Evolutionary conservation across 2,888 invertebrate species (phyloP).

Genomic region (Sepiola atlantica): DNA sequence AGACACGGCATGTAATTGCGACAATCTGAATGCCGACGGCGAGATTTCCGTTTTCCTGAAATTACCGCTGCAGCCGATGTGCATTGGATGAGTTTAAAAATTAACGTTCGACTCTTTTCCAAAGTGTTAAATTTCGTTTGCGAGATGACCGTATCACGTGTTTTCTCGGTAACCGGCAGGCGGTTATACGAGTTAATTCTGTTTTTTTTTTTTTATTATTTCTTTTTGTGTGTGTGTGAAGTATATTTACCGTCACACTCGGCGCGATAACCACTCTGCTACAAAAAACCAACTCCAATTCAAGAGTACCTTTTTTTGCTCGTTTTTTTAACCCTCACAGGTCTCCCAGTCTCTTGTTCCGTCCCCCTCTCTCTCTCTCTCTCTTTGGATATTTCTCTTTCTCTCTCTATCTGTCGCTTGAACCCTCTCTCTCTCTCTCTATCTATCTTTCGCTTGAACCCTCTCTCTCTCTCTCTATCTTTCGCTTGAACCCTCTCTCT

Average conservation of each 20-base stretch:
- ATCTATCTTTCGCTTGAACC: too few relatives aligned
- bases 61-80: background rate
- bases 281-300: background rate
- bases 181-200: background rate
- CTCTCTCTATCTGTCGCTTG: background rate
- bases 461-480: too few relatives aligned
- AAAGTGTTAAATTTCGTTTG: background rate
- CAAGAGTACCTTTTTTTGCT: background rate
- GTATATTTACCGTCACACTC: background rate
- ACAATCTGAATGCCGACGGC: background rate
- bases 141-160: background rate
- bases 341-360: background rate
- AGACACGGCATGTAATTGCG: background rate
- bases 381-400: background rate
- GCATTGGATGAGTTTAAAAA: background rate
- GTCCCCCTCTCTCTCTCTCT: background rate
- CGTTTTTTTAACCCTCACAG: background rate
- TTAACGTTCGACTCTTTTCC: background rate
- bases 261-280: background rate
- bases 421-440: background rate
- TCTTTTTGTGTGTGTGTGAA: background rate
- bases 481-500: too few relatives aligned
- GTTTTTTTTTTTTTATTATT: too few relatives aligned
- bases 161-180: background rate
- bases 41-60: conserved; percentile 20